These are phyloP conservation scores for Vulpes ferrilata DNA, from an alignment of 2,113 vertebrate genomes.

Conservation along the genomic window DNA sequence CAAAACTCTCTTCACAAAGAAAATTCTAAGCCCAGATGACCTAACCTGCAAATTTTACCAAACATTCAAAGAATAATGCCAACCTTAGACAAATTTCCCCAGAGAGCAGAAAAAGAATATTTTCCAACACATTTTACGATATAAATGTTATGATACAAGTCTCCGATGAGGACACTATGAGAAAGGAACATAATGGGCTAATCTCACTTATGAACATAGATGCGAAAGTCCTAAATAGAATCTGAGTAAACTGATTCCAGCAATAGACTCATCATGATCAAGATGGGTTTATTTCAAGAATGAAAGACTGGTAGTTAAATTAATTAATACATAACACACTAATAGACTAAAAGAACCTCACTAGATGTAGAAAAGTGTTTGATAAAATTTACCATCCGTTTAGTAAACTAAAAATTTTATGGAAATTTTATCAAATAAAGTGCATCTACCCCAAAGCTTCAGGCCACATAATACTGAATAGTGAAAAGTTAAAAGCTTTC, in stretches of 20 bases:
- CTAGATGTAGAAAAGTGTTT: background rate
- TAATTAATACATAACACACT: background rate
- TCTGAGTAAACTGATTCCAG: background rate
- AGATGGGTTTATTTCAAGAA: conserved; percentile 9
- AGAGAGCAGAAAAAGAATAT: background rate
- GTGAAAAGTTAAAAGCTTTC: conserved; percentile 52
- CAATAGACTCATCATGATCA: background rate
- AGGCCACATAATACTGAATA: conserved; percentile 31
- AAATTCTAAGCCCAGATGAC: background rate
- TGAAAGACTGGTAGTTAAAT: conserved; percentile 25
- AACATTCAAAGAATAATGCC: background rate
- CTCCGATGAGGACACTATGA: background rate
- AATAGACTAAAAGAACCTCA: background rate
- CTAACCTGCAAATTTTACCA: background rate
- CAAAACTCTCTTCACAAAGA: conserved; percentile 46
- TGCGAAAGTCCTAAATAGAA: conserved; percentile 24
- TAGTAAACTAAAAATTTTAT: conserved; percentile 45
- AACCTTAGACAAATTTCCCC: conserved; percentile 7
- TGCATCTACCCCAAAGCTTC: conserved; percentile 18
- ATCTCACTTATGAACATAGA: conserved; percentile 1
- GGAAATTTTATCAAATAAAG: conserved; percentile 27
- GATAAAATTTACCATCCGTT: conserved; percentile 47
- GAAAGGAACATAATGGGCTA: conserved; percentile 34
- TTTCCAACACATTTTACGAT: background rate
- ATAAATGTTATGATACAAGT: background rate